Evolutionary conservation across 1,140 invertebrate genomes (phyloP).

Genomic region (Neocloeon triangulifer): DNA sequence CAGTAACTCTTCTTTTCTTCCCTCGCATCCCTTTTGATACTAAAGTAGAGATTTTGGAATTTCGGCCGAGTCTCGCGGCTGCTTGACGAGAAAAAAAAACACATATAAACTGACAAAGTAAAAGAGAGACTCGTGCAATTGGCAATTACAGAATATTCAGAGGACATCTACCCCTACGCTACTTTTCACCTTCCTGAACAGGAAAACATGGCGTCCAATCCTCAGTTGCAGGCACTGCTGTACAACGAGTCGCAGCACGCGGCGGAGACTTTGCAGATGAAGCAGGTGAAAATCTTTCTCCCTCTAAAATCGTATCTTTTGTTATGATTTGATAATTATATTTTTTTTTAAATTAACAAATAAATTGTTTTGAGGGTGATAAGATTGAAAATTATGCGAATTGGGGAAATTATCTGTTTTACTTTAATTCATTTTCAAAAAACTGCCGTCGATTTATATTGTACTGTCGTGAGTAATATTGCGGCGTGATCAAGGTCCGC

Average conservation of each 20-base stretch:
- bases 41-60: too few species aligned
- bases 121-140: too few species aligned
- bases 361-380: too few species aligned
- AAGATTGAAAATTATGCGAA: neutral
- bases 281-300: too few species aligned
- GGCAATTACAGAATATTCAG: conserved; percentile 24
- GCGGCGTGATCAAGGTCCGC: too few species aligned
- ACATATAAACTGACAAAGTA: too few species aligned
- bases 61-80: too few species aligned
- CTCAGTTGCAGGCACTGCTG: conserved; percentile 18
- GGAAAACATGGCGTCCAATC: conserved; percentile 19
- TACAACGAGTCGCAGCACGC: conserved; percentile 15
- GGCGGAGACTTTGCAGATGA: conserved; percentile 4
- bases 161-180: conserved; percentile 38
- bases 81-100: too few species aligned
- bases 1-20: too few species aligned
- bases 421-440: conserved; percentile 1
- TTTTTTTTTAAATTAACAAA: neutral
- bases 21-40: too few species aligned
- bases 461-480: neutral
- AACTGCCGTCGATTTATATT: neutral
- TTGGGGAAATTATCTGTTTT: neutral
- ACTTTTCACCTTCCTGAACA: conserved; percentile 34
- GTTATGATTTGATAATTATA: neutral
- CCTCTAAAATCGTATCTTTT: too few species aligned